Percentiles rank a stretch among this genome's conserved stretches.
These are phyloP conservation scores for Dreissena rostriformis DNA, from an alignment of 1,140 invertebrate genomes.

Conservation along the genomic window DNA sequence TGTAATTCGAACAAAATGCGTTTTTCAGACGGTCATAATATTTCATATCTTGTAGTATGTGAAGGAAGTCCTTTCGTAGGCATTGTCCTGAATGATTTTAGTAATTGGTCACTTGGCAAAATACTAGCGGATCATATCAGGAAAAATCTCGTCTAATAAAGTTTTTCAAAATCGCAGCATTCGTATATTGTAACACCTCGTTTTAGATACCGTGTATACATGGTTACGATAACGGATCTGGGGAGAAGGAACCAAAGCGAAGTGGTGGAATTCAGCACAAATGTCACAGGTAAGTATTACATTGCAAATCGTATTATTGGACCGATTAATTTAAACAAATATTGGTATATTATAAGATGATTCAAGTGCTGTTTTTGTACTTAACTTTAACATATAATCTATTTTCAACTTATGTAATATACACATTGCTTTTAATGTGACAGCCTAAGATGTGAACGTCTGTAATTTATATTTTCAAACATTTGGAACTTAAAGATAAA, in stretches of 20 bases:
- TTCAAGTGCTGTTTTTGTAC: too few relatives aligned
- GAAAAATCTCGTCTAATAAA: neutral
- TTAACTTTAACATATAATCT: neutral
- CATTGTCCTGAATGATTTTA: neutral
- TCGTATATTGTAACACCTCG: neutral
- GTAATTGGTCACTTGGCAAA: neutral
- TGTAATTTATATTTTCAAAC: too few relatives aligned
- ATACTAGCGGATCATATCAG: neutral
- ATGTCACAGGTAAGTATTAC: slow-evolving; percentile 41
- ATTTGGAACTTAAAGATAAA: too few relatives aligned
- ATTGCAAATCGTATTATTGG: neutral
- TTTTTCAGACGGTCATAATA: neutral
- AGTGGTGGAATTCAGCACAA: slow-evolving; percentile 43
- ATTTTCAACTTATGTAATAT: neutral
- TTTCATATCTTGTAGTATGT: neutral
- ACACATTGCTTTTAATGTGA: too few relatives aligned
- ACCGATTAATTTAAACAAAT: neutral
- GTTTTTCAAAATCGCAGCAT: neutral
- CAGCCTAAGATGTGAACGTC: too few relatives aligned
- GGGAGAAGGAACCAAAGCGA: slow-evolving; percentile 41
- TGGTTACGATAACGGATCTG: slow-evolving; percentile 45
- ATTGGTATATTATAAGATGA: neutral
- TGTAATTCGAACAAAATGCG: neutral
- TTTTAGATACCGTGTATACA: slow-evolving; percentile 41
- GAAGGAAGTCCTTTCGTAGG: neutral